Evolutionary conservation across 2,797 vertebrate species (phyloP), one percentile per base, ranked within the genome.

Genomic region (Lepidocolaptes lacrymiger): DNA sequence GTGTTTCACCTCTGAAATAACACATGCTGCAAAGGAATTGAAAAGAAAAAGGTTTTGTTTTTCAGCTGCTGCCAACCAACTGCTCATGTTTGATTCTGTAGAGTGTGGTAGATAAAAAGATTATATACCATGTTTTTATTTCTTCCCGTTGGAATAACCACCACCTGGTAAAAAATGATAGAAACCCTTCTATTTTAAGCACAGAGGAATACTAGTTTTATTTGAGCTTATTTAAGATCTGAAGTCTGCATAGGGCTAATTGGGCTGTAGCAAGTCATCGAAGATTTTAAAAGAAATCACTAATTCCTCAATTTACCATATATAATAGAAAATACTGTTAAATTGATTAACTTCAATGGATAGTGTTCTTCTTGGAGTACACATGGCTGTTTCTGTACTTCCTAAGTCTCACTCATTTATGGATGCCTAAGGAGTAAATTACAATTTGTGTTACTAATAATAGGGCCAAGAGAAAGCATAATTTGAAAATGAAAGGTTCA

Each of bases 1-100:
- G 24, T 61, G 39, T 75, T 92, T 96, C 79, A 94, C 49, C 84
- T 91, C 92, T 56, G 79, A 88, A 95, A 88, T n/a, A 86, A 74
- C 34, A 79, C n/a, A 49, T 72, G 52, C 36, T 78, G 24, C 41
- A 88, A 89, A 69, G 43, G 27, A 77, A 92, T 18, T 66, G 14
- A 75, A 94, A 92, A 85, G 10, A 87, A 48, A 58, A 87, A 36
- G 15, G 23, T 90, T 94, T 67, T 3, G 2, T 78, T 10, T 64
- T 88, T 89, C 77, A 92, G 59, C 37, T 91, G 30, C 62, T 93
- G 89, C 74, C 48, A 91, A 67, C 44, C 26, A 92, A 89, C 68
- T 85, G 64, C 44, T 90, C 37, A 49, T 80, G 94, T 96, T 80
- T 91, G 8, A 85, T 87, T 91, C 61, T 78, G 30, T 46, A 23